phyloP scores from a whole-genome alignment of 1,140 invertebrate genomes.

The Papilio machaon region DNA sequence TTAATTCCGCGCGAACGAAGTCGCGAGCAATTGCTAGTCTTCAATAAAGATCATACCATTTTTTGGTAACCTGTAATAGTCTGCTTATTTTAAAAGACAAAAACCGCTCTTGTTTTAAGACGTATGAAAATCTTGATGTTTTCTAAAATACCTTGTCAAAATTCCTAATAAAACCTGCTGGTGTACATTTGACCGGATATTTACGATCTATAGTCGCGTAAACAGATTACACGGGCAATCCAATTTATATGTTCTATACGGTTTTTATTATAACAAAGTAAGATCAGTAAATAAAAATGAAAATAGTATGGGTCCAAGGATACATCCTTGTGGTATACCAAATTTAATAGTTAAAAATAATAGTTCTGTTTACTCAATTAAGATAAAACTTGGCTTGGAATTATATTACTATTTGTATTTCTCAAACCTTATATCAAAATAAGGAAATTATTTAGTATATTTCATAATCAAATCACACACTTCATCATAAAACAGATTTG shows the following conservation, averaged over 20 bases:
- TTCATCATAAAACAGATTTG: background rate
- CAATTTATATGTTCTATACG: background rate
- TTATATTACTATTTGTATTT: background rate
- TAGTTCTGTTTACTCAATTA: background rate
- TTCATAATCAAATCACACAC: background rate
- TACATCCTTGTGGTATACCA: background rate
- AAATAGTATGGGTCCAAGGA: background rate
- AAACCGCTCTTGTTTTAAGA: too few relatives aligned
- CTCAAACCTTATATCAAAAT: too few relatives aligned
- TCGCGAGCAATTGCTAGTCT: too few relatives aligned
- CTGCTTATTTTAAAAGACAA: too few relatives aligned
- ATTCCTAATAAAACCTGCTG: background rate
- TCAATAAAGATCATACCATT: too few relatives aligned
- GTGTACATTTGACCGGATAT: slow-evolving; percentile 6
- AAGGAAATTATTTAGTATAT: too few relatives aligned
- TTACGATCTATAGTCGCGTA: background rate
- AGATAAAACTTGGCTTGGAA: background rate
- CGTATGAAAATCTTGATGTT: background rate
- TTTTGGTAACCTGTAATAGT: too few relatives aligned
- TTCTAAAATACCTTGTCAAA: background rate
- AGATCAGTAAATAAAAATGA: background rate
- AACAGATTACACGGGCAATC: slow-evolving; percentile 7
- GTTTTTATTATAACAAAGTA: background rate
- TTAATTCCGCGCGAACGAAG: too few relatives aligned
- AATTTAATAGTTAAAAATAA: background rate